A percentile compares a stretch with the other conserved stretches of the same genome.
Evolutionary conservation across 2,113 vertebrate genomes (phyloP).

Genomic region (Vulpes vulpes): DNA sequence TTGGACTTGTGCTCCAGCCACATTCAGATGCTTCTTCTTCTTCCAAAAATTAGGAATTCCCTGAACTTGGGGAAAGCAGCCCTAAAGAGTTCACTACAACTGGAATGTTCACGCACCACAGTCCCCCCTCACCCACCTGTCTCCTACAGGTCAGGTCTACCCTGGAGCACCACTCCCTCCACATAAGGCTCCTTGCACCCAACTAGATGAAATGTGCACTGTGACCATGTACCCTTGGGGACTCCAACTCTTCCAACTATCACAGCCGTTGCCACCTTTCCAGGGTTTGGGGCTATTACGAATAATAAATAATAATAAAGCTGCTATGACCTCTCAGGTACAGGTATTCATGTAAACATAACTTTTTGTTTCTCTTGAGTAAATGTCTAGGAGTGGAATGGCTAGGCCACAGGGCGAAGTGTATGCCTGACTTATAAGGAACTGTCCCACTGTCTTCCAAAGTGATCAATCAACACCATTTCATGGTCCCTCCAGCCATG

Average conservation of each 20-base stretch:
- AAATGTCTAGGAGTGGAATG: not conserved
- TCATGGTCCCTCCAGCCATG: not conserved
- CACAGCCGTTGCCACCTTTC: not conserved
- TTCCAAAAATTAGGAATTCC: not conserved
- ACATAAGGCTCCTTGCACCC: not conserved
- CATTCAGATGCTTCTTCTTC: not conserved
- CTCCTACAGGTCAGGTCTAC: not conserved
- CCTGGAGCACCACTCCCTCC: not conserved
- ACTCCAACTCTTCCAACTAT: not conserved
- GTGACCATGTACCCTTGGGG: no score
- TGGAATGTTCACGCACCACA: not conserved
- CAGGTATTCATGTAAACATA: not conserved
- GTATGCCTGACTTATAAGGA: not conserved
- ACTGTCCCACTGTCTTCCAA: not conserved
- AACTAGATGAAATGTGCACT: not conserved
- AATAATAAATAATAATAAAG: not conserved
- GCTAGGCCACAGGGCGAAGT: not conserved
- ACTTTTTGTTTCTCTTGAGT: not conserved
- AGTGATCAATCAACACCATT: not conserved
- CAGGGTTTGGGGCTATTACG: not conserved
- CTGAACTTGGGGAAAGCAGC: not conserved
- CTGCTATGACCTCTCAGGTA: not conserved
- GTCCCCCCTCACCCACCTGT: not conserved
- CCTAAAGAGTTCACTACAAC: not conserved
- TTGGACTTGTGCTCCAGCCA: no score